Evolutionary conservation across 1,140 invertebrate genomes (phyloP).

Genomic region (Penaeus indicus): DNA sequence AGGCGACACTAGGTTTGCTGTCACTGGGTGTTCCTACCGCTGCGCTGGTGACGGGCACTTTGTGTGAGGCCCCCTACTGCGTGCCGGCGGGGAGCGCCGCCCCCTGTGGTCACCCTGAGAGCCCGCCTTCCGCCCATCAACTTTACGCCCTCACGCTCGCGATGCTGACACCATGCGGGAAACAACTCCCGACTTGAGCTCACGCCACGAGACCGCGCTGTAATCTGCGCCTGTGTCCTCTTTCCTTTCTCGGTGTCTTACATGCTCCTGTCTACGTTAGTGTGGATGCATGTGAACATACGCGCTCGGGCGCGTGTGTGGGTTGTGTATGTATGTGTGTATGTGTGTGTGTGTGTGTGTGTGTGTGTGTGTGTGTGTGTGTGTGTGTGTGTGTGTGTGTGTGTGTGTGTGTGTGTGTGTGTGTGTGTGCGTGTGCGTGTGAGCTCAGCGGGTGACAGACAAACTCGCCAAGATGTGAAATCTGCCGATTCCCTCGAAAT

Average conservation of each 20-base stretch:
- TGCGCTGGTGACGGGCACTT: too few relatives aligned
- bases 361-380: constrained; percentile 30
- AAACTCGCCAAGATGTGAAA: too few relatives aligned
- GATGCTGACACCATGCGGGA: not conserved
- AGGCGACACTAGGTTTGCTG: too few relatives aligned
- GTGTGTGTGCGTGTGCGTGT: not conserved
- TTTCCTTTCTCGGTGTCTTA: not conserved
- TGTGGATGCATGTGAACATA: constrained; percentile 1
- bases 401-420: constrained; percentile 35
- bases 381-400: constrained; percentile 39
- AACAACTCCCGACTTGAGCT: constrained; percentile 3
- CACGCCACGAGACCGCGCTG: not conserved
- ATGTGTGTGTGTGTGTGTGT: constrained; percentile 33
- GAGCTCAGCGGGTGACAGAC: too few relatives aligned
- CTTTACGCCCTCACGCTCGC: not conserved
- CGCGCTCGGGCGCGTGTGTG: not conserved
- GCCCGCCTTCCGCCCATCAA: constrained; percentile 41
- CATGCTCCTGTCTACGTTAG: too few relatives aligned
- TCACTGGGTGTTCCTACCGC: too few relatives aligned
- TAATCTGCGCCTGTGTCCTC: not conserved
- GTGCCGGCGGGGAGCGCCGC: not conserved
- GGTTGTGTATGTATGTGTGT: constrained; percentile 30
- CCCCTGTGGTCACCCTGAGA: constrained; percentile 34
- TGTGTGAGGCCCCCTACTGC: too few relatives aligned
- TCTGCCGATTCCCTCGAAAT: too few relatives aligned